phyloP scores from a whole-genome alignment of 2,888 invertebrate species.

The Cheiracanthium punctorium region DNA sequence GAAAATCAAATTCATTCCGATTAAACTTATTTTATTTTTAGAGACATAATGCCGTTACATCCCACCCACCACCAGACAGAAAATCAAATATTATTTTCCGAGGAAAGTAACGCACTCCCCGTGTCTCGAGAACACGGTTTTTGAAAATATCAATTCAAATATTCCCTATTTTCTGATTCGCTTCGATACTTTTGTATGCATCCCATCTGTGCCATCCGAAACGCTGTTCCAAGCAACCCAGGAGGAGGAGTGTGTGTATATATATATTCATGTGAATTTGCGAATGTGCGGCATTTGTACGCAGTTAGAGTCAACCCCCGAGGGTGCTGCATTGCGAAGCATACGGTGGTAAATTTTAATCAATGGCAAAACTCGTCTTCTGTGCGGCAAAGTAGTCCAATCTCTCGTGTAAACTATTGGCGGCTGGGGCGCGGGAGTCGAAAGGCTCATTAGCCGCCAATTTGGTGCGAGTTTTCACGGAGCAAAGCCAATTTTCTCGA shows the following conservation, averaged over 20 bases:
- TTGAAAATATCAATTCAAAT: background rate
- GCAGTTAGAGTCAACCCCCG: slow-evolving; percentile 6
- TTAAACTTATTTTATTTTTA: background rate
- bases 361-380: slow-evolving; percentile 36
- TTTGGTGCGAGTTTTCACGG: slow-evolving; percentile 63
- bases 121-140: background rate
- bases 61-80: background rate
- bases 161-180: slow-evolving; percentile 2
- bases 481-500: slow-evolving; percentile 66
- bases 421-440: slow-evolving; percentile 19
- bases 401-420: slow-evolving; percentile 14
- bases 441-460: slow-evolving; percentile 61
- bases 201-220: background rate
- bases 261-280: slow-evolving; percentile 39
- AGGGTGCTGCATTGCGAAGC: slow-evolving; percentile 28
- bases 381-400: background rate
- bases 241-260: background rate
- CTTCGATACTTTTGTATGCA: background rate
- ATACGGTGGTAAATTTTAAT: slow-evolving; percentile 66
- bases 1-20: background rate
- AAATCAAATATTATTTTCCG: background rate
- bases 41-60: background rate
- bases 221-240: background rate
- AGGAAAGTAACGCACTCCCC: background rate
- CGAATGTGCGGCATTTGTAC: slow-evolving; percentile 12